Evolutionary conservation across 2,888 invertebrate genomes (phyloP), one percentile per base, ranked within the genome.

Genomic region (Macrosoma leucophasiata): DNA sequence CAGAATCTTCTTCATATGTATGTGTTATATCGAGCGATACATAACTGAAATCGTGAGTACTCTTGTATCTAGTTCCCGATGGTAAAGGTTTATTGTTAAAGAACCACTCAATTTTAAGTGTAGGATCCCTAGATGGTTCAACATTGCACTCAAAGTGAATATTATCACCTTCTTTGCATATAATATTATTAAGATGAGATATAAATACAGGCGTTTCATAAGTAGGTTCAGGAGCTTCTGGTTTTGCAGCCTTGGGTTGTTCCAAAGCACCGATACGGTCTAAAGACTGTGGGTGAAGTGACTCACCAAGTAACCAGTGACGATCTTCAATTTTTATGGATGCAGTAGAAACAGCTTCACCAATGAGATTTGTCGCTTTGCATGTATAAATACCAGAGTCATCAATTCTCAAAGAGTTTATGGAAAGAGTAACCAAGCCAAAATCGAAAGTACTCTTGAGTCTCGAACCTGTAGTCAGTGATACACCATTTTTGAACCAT

Each of bases 341-440:
- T 47, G 95, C 91, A 1, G 96, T 96, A 1, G 97, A 96, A 10
- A 96, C 94, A 33, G 97, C 97, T 85, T 97, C 96, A 23, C 98
- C 98, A 36, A 94, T 88, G 43, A 94, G 87, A 67, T 98, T 98
- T 7, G 92, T 93, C 1, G 97, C 98, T 73, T 94, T 94, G 81
- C 97, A 97, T 1, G 96, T 96, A 65, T 98, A 98, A 52, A 96
- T 92, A 4, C 97, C 98, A 2, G 95, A 95, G 76, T 98, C 98
- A 55, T 96, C 96, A 28, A 90, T 88, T 52, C 97, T 88, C 23
- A 96, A 62, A 2, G 95, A 91, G 61, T 95, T 94, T 40, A 97
- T 92, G 9, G 96, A 95, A 14, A 97, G 76, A 0, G 96, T 95
- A 0, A 98, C 98, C 40, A 97, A 88, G 27, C 98, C 98, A 74